These are phyloP conservation scores for Synergus umbraculus DNA, from an alignment of 2,888 invertebrate genomes.

Conservation along the genomic window DNA sequence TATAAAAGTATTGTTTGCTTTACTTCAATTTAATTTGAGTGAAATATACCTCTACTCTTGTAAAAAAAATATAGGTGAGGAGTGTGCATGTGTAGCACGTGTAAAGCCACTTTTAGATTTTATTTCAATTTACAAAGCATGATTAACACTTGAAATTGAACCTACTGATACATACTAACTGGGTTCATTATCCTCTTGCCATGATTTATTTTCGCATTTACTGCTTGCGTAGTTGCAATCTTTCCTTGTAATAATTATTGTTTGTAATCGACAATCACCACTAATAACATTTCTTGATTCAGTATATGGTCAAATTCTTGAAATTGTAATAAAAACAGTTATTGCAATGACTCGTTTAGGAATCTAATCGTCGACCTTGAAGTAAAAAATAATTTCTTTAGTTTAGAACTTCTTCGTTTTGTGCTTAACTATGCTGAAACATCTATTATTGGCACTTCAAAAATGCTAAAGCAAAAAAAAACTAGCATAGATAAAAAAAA, in stretches of 20 bases:
- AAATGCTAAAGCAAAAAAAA: no score
- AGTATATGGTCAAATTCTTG: no score
- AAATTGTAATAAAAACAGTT: no score
- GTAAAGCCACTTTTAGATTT: neutral
- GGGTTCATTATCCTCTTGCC: constrained; percentile 36
- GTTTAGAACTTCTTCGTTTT: no score
- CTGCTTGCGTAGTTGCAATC: neutral
- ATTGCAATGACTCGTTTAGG: no score
- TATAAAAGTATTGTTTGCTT: neutral
- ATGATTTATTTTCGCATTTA: neutral
- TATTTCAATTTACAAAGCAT: constrained; percentile 8
- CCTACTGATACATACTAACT: neutral
- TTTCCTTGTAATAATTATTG: constrained; percentile 3
- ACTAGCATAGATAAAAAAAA: no score
- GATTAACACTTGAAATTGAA: neutral
- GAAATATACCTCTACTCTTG: neutral
- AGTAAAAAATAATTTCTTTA: no score
- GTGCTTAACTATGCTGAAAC: no score
- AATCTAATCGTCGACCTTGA: no score
- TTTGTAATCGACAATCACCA: constrained; percentile 3
- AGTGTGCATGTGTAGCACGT: neutral
- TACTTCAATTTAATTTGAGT: neutral
- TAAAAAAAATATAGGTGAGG: neutral
- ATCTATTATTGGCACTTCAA: no score
- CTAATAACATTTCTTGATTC: neutral